Evolutionary conservation across 2,113 vertebrate species (phyloP), one percentile per base, ranked within the genome.

Genomic region (Turdus rufiventris): DNA sequence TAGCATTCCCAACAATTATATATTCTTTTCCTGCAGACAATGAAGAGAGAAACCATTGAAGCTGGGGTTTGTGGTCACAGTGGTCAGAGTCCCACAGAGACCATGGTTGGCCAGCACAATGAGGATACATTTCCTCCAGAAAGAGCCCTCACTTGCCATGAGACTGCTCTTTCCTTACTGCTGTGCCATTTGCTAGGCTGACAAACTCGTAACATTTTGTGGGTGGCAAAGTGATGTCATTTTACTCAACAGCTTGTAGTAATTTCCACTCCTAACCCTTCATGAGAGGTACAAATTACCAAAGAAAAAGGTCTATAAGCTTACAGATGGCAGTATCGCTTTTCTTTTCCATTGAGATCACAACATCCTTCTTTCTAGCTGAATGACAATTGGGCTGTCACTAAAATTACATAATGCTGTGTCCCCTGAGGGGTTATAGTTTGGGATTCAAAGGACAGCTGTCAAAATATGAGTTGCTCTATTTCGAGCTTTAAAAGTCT

Each of bases 191-290:
- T 93, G 50, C 83, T 71, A 47, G 72, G 66, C 95, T 94, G 96
- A 96, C 95, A 94, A 47, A 82, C 57, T 45, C 13, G 0, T 91
- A 91, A 85, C 43, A 33, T 94, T 91, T 87, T 97, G 97, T 97
- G 97, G 95, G 97, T 97, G 97, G 97, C 94, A 84, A 93, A 96
- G 95, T 98, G 97, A 98, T 78, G 96, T 98, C 89, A 98, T 96
- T 93, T 92, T 85, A 57, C 83, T 93, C 90, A 89, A 91, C 97
- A 96, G 94, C 91, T 96, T 95, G 94, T 74, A 96, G 97, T 96
- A 96, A 97, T 98, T 98, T 98, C 97, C 97, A 96, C 89, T 97
- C 96, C 91, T 75, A 84, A 91, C 89, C 77, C 88, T 72, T 73
- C 94, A 95, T 61, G 54, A 88, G 94, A 96, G 89, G 84, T 94